Evolutionary conservation across 2,113 vertebrate species (phyloP), one percentile per base, ranked within the genome.

Genomic region (Xiphias gladius): DNA sequence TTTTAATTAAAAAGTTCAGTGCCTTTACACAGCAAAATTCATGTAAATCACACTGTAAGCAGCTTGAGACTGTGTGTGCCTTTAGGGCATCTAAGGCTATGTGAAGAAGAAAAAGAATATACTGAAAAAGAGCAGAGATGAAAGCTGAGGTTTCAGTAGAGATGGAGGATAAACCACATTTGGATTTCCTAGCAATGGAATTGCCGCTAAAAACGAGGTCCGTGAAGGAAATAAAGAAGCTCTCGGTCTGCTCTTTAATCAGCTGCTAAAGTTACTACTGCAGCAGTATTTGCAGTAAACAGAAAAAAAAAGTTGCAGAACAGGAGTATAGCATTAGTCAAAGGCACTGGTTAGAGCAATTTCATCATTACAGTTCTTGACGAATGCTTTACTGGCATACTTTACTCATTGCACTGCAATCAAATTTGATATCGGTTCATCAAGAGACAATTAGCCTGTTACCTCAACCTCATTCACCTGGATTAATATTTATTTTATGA

Each of bases 131-230:
- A 74, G 59, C 73, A 86, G 55, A 71, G 78, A 70, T 22, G 68
- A 73, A 86, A 77, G 61, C 75, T 89, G 84, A 81, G 81, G 73
- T 89, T 89, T 83, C 30, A 73, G 67, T 86, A 83, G 54, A 86
- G 69, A 87, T 86, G 91, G 85, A 81, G 50, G 76, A 85, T 66
- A 91, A 89, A 89, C 87, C 89, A 76, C 84, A 88, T 37, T 79
- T 90, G 82, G 82, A 87, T 83, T 81, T 89, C 71, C 65, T 62
- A 46, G 76, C 72, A 71, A 50, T 82, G 76, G 67, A 84, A 79
- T 52, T 71, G 72, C 69, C 82, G 82, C 88, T 90, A 91, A 89
- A 92, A 89, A 85, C 11, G 74, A 85, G 67, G 88, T 89, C 84
- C 83, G 58, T 89, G 16, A 24, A 52, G 48, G 79, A 86, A 84